These are phyloP conservation scores for Eurystomus glaucurus DNA, from an alignment of 2,797 vertebrate species.

Conservation along the genomic window DNA sequence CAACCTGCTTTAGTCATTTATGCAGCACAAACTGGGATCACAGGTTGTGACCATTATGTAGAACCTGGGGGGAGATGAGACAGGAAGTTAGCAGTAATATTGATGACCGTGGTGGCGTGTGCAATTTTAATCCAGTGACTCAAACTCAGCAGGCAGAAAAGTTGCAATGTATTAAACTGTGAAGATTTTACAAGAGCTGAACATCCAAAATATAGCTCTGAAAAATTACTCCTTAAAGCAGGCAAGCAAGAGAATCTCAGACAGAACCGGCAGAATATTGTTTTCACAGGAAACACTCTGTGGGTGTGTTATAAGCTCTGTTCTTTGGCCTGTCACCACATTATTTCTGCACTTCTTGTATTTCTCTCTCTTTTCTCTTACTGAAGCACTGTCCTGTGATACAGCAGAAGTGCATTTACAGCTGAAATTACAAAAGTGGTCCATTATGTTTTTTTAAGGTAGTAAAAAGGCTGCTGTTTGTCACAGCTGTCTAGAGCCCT, in stretches of 20 bases:
- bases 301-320: slow-evolving; percentile 73
- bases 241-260: slow-evolving; percentile 39
- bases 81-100: background rate
- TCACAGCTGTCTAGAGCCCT: slow-evolving; percentile 61
- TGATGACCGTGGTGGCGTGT: slow-evolving; percentile 5
- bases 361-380: slow-evolving; percentile 70
- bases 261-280: slow-evolving; percentile 66
- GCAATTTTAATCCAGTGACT: slow-evolving; percentile 51
- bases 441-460: slow-evolving; percentile 75
- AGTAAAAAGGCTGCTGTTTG: slow-evolving; percentile 55
- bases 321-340: slow-evolving; percentile 79
- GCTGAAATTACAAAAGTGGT: slow-evolving; percentile 72
- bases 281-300: slow-evolving; percentile 79
- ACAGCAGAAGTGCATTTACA: slow-evolving; percentile 67
- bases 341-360: slow-evolving; percentile 69
- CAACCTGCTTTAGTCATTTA: fast-evolving
- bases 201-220: slow-evolving; percentile 49
- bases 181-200: slow-evolving; percentile 61
- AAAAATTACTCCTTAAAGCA: slow-evolving; percentile 73
- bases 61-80: background rate
- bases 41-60: background rate
- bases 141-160: slow-evolving; percentile 47
- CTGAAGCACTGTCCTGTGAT: slow-evolving; percentile 54
- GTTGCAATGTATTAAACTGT: slow-evolving; percentile 58
- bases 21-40: background rate